Evolutionary conservation across 2,113 vertebrate species (phyloP).

Genomic region (Agapornis roseicollis): DNA sequence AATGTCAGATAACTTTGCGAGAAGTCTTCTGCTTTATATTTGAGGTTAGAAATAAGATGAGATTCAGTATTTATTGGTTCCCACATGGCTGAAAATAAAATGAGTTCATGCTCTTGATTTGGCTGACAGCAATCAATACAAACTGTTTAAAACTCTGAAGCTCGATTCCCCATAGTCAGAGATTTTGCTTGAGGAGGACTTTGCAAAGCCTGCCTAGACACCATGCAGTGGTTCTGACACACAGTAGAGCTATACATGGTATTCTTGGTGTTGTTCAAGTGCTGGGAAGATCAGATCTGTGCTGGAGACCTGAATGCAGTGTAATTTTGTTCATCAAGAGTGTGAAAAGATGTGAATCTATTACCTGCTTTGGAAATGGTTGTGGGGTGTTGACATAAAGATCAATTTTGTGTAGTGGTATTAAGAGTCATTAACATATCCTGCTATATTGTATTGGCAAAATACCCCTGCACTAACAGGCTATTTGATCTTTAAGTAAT

Average conservation of each 20-base stretch:
- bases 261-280: not conserved
- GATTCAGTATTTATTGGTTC: not conserved
- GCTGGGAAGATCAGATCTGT: not conserved
- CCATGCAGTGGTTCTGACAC: not conserved
- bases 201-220: not conserved
- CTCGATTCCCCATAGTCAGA: not conserved
- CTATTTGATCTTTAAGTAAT: not conserved
- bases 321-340: not conserved
- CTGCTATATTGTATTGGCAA: not conserved
- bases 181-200: not conserved
- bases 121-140: not conserved
- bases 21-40: not conserved
- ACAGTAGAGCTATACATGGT: rapidly evolving
- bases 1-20: not conserved
- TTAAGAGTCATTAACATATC: not conserved
- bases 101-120: not conserved
- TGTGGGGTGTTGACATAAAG: not conserved
- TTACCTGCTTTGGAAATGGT: not conserved
- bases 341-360: not conserved
- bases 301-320: not conserved
- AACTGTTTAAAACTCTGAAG: not conserved
- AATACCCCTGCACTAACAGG: not conserved
- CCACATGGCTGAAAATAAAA: not conserved
- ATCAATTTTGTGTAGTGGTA: not conserved
- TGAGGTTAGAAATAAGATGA: not conserved